Conservation (phyloP, 2,113 vertebrate species). For the Gavia stellata region DNA sequence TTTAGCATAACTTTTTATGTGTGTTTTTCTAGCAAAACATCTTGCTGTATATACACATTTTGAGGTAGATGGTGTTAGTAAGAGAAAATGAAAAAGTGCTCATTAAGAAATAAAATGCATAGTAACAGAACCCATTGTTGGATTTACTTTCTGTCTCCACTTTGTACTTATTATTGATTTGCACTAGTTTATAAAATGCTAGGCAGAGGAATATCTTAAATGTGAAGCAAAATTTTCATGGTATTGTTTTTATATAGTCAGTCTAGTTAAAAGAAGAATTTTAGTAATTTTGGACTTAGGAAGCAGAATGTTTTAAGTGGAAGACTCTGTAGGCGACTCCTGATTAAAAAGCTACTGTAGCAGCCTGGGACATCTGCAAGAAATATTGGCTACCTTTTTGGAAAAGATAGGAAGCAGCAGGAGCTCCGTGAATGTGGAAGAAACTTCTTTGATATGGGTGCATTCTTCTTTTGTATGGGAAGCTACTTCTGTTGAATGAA, state of each 20-base stretch:
- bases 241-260: not conserved
- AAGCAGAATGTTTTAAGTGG: not conserved
- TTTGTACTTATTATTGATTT: not conserved
- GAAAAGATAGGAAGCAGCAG: not conserved
- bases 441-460: not conserved
- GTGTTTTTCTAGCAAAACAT: not conserved
- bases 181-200: not conserved
- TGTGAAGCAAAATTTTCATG: not conserved
- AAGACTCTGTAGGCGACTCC: not conserved
- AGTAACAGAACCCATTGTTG: not conserved
- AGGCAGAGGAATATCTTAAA: not conserved
- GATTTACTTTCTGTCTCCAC: not conserved
- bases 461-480: not conserved
- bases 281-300: not conserved
- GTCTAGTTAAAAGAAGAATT: not conserved
- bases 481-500: not conserved
- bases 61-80: not conserved
- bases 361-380: not conserved
- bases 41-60: not conserved
- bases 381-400: not conserved
- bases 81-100: not conserved
- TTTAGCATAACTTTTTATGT: not conserved
- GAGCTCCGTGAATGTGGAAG: not conserved
- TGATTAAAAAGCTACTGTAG: not conserved
- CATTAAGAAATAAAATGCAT: not conserved